A percentile compares a stretch with the other conserved stretches of the same genome.
These are phyloP conservation scores for Rhinella marina DNA, from an alignment of 2,797 vertebrate species.

Conservation along the genomic window DNA sequence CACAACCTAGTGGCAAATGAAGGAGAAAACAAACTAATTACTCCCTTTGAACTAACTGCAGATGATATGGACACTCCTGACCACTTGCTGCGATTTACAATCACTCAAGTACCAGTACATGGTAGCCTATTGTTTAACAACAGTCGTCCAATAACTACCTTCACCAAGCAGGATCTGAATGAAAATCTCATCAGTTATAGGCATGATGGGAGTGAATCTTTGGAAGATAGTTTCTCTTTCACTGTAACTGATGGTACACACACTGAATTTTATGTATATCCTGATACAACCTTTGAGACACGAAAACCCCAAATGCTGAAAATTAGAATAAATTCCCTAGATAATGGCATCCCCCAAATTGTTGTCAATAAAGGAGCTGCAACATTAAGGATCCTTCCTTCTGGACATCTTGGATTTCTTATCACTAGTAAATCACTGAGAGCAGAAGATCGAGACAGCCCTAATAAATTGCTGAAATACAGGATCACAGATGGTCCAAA, in stretches of 20 bases:
- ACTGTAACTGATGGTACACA: conserved; percentile 86
- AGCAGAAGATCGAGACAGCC: conserved; percentile 82
- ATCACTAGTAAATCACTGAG: conserved; percentile 83
- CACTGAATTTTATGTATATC: conserved; percentile 82
- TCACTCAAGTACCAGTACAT: conserved; percentile 84
- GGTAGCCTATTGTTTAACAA: conserved; percentile 84
- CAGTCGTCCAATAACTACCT: conserved; percentile 76
- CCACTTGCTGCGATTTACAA: conserved; percentile 77
- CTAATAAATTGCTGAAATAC: conserved; percentile 80
- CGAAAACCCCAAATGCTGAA: conserved; percentile 83
- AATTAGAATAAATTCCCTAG: conserved; percentile 81
- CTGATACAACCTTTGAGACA: conserved; percentile 81
- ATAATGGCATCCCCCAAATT: conserved; percentile 83
- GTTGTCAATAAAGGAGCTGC: conserved; percentile 82
- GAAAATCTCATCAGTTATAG: conserved; percentile 86
- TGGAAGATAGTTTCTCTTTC: conserved; percentile 87
- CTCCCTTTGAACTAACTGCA: conserved; percentile 84
- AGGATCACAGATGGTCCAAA: conserved; percentile 75
- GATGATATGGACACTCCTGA: conserved; percentile 86
- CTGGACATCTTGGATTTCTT: conserved; percentile 82
- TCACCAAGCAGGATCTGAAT: conserved; percentile 86
- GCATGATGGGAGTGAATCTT: conserved; percentile 81
- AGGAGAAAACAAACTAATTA: conserved; percentile 83
- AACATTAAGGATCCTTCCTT: conserved; percentile 77
- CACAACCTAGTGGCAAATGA: conserved; percentile 78